Base-by-base conservation (phyloP, 2,888 invertebrate genomes). In the Agonopterix arenella region DNA sequence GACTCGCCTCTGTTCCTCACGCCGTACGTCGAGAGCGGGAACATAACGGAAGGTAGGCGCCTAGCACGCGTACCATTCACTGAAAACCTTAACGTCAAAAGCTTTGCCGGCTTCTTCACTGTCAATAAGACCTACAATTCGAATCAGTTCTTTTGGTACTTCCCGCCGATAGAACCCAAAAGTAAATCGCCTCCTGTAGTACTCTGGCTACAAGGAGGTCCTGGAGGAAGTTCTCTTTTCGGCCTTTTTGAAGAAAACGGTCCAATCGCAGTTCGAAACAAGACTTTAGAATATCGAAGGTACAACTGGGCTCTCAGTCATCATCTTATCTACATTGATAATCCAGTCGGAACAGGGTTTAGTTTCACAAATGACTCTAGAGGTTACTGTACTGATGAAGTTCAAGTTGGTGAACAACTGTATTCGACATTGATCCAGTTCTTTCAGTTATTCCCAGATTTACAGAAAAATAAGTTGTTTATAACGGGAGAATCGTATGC, bases 61-160 rank as follows among this genome's bases (percentile, higher is more conserved):
- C 13, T 13, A 1, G 13, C 13, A 13, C 91, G 90, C 11, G 92
- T 93, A 0, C 80, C 89, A 2, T 91, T 92, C 59, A 90, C 90
- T 42, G 91, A 92, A 46, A 84, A 89, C 75, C 89, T 84, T 37
- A 84, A 90, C 10, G 81, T 94, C 18, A 90, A 85, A 58, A 95
- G 95, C 65, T 95, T 93, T 68, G 90, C 95, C n/a, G 95, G 96
- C 10, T 97, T 93, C 71, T 89, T 97, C 49, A 97, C 97, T 0
- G 97, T 97, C 0, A 93, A 97, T 72, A 91, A 93, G 62, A 77
- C 89, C 0, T 93, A 89, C 66, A 91, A 94, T 60, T 96, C 96
- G 0, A 96, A 97, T 69, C 90, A 95, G 79, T 97, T 97, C 83
- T 96, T 97, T 77, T 97, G 97, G 97, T 97, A 95, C 70, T 97